phyloP scores from a whole-genome alignment of 2,113 vertebrate species.

The Calonectris borealis region DNA sequence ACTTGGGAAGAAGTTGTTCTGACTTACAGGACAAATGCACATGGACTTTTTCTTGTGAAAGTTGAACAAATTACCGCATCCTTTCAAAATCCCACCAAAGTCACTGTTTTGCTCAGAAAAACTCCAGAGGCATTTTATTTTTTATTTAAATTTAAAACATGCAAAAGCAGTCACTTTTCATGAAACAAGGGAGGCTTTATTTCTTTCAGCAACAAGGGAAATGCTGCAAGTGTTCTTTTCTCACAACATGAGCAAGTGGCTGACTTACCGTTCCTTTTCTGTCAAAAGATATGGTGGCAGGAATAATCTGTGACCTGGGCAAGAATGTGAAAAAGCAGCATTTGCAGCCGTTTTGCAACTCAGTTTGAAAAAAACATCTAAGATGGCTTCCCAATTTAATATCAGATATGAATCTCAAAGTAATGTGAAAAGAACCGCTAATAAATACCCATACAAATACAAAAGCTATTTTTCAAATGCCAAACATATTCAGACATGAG shows the following conservation, averaged over 20 bases:
- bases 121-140: not conserved
- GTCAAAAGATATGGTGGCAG: not conserved
- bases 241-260: not conserved
- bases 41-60: not conserved
- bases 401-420: not conserved
- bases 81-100: conserved; percentile 11
- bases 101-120: not conserved
- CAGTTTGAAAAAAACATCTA: not conserved
- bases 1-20: not conserved
- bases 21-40: not conserved
- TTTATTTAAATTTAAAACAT: not conserved
- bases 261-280: not conserved
- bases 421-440: not conserved
- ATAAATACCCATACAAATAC: not conserved
- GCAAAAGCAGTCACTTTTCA: not conserved
- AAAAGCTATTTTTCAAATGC: not conserved
- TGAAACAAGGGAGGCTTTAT: not conserved
- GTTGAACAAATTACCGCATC: not conserved
- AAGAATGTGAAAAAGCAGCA: not conserved
- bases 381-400: not conserved
- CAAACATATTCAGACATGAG: not conserved
- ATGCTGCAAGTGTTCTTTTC: not conserved
- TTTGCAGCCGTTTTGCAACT: not conserved
- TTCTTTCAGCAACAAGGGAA: not conserved
- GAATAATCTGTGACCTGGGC: not conserved